Conservation (phyloP, 2,888 invertebrate species). For the Ormyrus thymus region DNA sequence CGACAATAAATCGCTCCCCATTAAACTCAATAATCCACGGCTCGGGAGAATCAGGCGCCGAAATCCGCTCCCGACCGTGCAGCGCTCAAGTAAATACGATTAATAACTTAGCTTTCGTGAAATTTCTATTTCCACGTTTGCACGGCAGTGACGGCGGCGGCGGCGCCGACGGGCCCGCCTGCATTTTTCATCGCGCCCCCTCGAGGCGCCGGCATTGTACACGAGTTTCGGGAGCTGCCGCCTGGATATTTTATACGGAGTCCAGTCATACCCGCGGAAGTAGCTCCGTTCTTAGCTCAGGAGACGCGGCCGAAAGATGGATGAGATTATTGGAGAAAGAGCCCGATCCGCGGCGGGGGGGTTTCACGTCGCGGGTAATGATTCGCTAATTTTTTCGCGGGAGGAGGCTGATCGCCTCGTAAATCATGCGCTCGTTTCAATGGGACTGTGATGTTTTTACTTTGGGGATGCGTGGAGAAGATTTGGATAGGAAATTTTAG, state of each 20-base stretch:
- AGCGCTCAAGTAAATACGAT: conserved; percentile 26
- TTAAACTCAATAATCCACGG: too few species aligned
- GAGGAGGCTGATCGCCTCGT: neutral
- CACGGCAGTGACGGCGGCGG: neutral
- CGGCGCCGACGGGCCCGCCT: neutral
- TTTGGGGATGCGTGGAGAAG: too few species aligned
- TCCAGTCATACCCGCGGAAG: conserved; percentile 7
- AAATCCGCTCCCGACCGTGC: neutral
- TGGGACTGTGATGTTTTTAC: too few species aligned
- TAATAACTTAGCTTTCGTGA: conserved; percentile 34
- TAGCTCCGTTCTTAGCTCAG: conserved; percentile 1
- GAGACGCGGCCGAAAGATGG: conserved; percentile 2
- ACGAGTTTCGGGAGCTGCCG: conserved; percentile 10
- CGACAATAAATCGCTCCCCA: neutral
- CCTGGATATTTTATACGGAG: conserved; percentile 42
- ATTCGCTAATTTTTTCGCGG: conserved; percentile 20
- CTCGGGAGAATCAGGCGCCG: neutral
- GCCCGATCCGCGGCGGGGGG: conserved; percentile 13
- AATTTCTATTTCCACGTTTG: conserved; percentile 38
- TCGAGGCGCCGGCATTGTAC: conserved; percentile 16
- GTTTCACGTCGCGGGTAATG: conserved; percentile 31
- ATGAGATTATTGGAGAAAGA: conserved; percentile 21
- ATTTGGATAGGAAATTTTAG: too few species aligned
- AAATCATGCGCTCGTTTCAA: conserved; percentile 11
- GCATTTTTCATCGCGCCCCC: conserved; percentile 38